Percentiles rank a stretch among this genome's conserved stretches.
These are phyloP conservation scores for Nesoenas mayeri DNA, from an alignment of 2,113 vertebrate species.

Conservation along the genomic window DNA sequence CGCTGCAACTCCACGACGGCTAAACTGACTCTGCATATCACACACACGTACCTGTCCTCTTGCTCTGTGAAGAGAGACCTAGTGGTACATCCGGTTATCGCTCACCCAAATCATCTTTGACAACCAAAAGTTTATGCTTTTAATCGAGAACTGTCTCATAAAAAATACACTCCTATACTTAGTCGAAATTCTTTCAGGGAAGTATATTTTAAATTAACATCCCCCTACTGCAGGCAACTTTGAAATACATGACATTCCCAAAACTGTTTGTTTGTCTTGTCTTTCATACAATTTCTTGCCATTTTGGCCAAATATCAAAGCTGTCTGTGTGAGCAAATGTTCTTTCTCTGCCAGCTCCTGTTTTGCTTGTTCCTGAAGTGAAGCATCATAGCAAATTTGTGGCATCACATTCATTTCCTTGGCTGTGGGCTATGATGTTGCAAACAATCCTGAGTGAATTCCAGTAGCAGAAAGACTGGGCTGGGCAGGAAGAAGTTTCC, in stretches of 20 bases:
- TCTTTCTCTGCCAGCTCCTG: conserved; percentile 62
- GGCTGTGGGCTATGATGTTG: conserved; percentile 43
- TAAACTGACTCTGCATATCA: not conserved
- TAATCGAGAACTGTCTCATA: not conserved
- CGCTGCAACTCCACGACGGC: not conserved
- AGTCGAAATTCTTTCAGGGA: not conserved
- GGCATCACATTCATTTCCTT: conserved; percentile 56
- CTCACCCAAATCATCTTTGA: not conserved
- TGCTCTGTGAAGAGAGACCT: not conserved
- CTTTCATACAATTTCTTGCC: conserved; percentile 64
- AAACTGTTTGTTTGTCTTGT: conserved; percentile 68
- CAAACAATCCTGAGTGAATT: conserved; percentile 3
- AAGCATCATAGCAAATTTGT: conserved; percentile 59
- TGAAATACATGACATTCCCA: conserved; percentile 26
- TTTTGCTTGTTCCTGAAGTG: conserved; percentile 65
- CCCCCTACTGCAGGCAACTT: conserved; percentile 31
- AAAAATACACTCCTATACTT: not conserved
- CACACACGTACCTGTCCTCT: not conserved
- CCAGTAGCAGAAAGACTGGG: conserved; percentile 1
- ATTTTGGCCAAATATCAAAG: conserved; percentile 66
- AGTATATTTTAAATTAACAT: conserved; percentile 17
- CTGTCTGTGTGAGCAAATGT: conserved; percentile 66
- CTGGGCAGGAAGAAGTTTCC: conserved; percentile 28
- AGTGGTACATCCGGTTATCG: not conserved
- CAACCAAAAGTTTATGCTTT: not conserved